Evolutionary conservation across 2,888 invertebrate species (phyloP).

Genomic region (Andrena praecox): DNA sequence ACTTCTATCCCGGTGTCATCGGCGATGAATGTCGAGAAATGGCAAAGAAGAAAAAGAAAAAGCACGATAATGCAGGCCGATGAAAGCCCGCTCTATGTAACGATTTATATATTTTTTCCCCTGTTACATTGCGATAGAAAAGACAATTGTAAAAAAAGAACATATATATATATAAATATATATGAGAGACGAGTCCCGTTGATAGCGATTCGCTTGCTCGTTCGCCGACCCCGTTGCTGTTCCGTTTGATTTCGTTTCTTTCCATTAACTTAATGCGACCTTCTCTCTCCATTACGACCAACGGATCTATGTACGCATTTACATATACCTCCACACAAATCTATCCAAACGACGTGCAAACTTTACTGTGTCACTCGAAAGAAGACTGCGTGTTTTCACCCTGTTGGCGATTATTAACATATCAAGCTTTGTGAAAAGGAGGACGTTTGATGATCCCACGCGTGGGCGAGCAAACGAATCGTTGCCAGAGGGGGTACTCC

Average conservation of each 20-base stretch:
- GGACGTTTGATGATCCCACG: background rate
- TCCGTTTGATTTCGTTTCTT: slow-evolving; percentile 18
- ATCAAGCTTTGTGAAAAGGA: no score
- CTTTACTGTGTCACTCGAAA: no score
- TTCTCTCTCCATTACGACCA: background rate
- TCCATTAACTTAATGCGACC: background rate
- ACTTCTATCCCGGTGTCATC: background rate
- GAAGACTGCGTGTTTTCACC: no score
- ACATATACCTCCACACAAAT: background rate
- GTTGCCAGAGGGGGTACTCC: slow-evolving; percentile 11
- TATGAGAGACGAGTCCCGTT: slow-evolving; percentile 15
- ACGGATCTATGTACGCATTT: slow-evolving; percentile 2
- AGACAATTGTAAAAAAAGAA: slow-evolving; percentile 18
- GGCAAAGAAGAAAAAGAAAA: background rate
- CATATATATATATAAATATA: background rate
- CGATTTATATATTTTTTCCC: slow-evolving; percentile 32
- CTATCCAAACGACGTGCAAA: no score
- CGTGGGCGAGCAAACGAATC: slow-evolving; percentile 41
- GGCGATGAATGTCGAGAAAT: background rate
- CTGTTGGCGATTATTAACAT: no score
- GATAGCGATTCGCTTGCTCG: slow-evolving; percentile 48
- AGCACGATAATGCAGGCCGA: slow-evolving; percentile 5
- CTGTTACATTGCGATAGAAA: slow-evolving; percentile 29
- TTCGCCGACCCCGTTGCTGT: slow-evolving; percentile 4
- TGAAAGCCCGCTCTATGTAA: slow-evolving; percentile 14